Base-by-base conservation (phyloP, 2,113 vertebrate species). In the Cervus canadensis region DNA sequence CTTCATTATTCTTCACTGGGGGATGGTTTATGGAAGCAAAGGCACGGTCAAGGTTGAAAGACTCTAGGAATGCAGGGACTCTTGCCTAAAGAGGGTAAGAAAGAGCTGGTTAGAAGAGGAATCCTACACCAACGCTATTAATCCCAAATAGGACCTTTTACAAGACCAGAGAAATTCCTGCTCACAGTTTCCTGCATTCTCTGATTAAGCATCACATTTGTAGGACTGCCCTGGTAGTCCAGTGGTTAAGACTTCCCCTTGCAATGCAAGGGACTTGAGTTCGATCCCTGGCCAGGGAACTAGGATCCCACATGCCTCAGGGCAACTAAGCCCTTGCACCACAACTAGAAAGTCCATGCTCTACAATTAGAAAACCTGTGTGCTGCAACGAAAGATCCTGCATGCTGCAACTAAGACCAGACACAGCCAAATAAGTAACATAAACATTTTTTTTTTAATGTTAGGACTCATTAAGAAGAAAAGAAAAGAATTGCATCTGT, bases 11-110 rank as follows among this genome's bases (percentile, higher is more conserved):
- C 36, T 64, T 89, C 21, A 5, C 54, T 48, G 25, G 25, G 57
- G 36, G 12, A 2, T 15, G 19, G 59, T 40, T 5, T 21, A 43
- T 43, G 40, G 26, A 50, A 40, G 67, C 48, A 21, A 54, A 71
- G 89, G 4, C n/a, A 23, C 0, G 0, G 33, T 86, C 25, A 43
- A 60, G n/a, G 33, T 10, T 8, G 67, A 71, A 67, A n/a, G 11
- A 28, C 12, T 23, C 57, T 17, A 52, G 9, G 48, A 57, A 56
- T 6, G 1, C 23, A 45, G 23, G 19, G 23, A 84, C 14, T n/a
- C 10, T 10, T 54, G 3, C 28, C 57, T 56, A 40, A 85, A 93
- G 45, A 40, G 52, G 4, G 7, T 87, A 25, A 85, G 74, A 56
- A 67, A 30, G 28, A 56, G 28, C 50, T 50, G 50, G 30, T 36